Conservation (phyloP, 2,888 invertebrate genomes). For the Pachliopta kotzebuea region DNA sequence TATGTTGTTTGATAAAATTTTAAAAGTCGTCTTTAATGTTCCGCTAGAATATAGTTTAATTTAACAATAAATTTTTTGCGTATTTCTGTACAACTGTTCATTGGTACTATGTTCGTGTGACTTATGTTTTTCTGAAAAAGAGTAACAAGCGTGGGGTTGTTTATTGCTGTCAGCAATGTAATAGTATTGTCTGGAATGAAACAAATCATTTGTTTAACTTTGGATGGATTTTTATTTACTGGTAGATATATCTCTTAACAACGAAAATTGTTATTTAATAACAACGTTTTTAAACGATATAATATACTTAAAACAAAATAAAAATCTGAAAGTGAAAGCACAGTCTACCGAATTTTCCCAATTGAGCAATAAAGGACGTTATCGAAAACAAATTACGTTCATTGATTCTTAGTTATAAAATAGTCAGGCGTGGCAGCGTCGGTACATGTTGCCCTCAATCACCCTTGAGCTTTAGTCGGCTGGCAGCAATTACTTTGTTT, state of each 20-base stretch:
- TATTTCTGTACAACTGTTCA: conserved; percentile 13
- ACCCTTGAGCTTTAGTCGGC: conserved; percentile 24
- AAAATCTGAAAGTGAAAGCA: too few species aligned
- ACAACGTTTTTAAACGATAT: not conserved
- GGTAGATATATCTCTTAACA: not conserved
- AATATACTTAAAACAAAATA: not conserved
- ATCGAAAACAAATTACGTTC: conserved; percentile 31
- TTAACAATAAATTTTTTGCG: conserved; percentile 22
- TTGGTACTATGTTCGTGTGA: conserved; percentile 17
- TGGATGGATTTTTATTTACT: conserved; percentile 14
- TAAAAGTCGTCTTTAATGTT: too few species aligned
- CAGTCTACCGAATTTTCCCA: not conserved
- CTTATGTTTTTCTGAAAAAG: conserved; percentile 28
- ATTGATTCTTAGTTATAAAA: conserved; percentile 34
- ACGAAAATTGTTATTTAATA: not conserved
- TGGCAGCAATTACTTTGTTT: conserved; percentile 31
- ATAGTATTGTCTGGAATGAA: conserved; percentile 9
- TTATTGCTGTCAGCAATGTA: conserved; percentile 18
- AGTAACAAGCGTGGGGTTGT: conserved; percentile 23
- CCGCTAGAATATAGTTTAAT: not conserved
- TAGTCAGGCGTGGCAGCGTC: conserved; percentile 33
- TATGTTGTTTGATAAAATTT: too few species aligned
- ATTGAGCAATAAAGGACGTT: conserved; percentile 30
- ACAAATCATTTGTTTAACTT: conserved; percentile 24
- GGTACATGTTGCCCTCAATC: conserved; percentile 33